phyloP scores from a whole-genome alignment of 2,888 invertebrate genomes.

The Mesochorus sp. region DNA sequence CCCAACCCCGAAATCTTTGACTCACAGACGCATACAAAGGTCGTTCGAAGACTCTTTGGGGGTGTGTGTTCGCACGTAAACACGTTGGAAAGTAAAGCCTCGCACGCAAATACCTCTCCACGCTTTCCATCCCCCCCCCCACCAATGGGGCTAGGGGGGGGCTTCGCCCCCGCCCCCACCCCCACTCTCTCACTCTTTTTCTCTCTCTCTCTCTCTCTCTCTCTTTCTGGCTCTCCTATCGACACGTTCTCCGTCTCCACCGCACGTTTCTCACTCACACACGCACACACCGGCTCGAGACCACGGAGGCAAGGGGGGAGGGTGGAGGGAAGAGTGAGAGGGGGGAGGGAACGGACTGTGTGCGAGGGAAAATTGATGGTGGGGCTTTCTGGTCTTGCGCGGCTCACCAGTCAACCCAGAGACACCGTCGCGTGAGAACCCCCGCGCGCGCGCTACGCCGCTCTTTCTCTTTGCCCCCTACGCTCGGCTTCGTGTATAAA shows the following conservation, averaged over 20 bases:
- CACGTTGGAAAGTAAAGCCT: background rate
- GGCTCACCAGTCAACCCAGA: slow-evolving; percentile 80
- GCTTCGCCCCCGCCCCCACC: slow-evolving; percentile 19
- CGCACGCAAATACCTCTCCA: too few relatives aligned
- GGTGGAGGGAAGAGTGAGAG: background rate
- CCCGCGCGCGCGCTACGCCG: slow-evolving; percentile 61
- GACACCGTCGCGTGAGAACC: slow-evolving; percentile 80
- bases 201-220: slow-evolving; percentile 41
- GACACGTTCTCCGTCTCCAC: slow-evolving; percentile 3
- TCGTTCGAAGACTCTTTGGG: too few relatives aligned
- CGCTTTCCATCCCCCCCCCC: slow-evolving; percentile 26
- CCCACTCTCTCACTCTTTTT: too few relatives aligned
- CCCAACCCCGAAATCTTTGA: too few relatives aligned
- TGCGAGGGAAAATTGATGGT: slow-evolving; percentile 74
- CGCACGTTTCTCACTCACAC: slow-evolving; percentile 19
- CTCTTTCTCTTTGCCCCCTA: background rate
- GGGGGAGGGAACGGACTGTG: slow-evolving; percentile 40
- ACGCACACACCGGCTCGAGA: slow-evolving; percentile 1
- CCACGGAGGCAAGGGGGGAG: background rate
- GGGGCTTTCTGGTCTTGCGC: slow-evolving; percentile 81
- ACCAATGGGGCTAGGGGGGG: too few relatives aligned
- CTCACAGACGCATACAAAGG: background rate
- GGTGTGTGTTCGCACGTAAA: too few relatives aligned
- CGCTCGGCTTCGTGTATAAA: background rate
- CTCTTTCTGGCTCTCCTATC: slow-evolving; percentile 14